These are phyloP conservation scores for Abscondita cerata DNA, from an alignment of 2,888 invertebrate species.

Conservation along the genomic window DNA sequence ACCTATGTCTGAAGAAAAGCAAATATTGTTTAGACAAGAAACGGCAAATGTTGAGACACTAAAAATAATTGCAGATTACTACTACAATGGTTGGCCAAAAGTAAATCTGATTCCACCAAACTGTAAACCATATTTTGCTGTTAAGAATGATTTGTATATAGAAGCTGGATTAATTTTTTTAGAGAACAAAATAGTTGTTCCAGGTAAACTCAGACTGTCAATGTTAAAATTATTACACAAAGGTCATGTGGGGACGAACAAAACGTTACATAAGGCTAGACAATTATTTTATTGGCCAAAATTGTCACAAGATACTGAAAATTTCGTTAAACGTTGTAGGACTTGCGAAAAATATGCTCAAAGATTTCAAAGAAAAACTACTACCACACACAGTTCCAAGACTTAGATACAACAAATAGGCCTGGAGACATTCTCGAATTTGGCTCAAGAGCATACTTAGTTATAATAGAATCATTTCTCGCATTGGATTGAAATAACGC, in stretches of 20 bases:
- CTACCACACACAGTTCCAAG: constrained; percentile 6
- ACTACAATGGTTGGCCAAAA: neutral
- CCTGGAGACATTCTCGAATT: constrained; percentile 36
- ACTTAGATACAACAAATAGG: constrained; percentile 35
- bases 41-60: neutral
- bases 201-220: neutral
- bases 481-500: constrained; percentile 37
- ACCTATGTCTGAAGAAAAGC: neutral
- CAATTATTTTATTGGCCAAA: constrained; percentile 1
- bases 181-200: neutral
- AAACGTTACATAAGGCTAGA: neutral
- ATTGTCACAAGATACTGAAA: neutral
- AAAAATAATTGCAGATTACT: neutral
- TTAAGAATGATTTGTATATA: neutral
- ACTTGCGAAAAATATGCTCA: constrained; percentile 34
- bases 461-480: constrained; percentile 39
- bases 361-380: constrained; percentile 37
- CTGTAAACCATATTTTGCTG: neutral
- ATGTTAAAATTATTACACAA: neutral
- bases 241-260: constrained; percentile 3
- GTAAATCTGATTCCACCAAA: neutral
- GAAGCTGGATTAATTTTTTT: neutral
- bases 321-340: constrained; percentile 30
- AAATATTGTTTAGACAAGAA: neutral
- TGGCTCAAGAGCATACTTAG: constrained; percentile 30